phyloP scores from a whole-genome alignment of 2,888 invertebrate species.

The Phyto melanocephala region DNA sequence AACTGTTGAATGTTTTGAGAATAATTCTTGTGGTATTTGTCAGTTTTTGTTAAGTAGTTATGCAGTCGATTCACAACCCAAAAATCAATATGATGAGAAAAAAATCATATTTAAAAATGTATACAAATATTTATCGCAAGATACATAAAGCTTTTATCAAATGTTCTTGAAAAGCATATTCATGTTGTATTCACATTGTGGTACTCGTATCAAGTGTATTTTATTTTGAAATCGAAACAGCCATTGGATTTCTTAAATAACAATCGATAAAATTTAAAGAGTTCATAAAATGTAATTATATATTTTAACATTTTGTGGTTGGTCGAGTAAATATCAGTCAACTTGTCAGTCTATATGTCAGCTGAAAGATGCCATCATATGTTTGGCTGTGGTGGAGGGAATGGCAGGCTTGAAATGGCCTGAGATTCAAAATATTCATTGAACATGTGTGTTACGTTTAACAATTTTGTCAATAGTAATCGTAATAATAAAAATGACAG shows the following conservation, averaged over 20 bases:
- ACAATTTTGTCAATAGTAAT: constrained; percentile 51
- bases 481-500: constrained; percentile 20
- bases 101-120: background rate
- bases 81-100: constrained; percentile 7
- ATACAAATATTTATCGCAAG: no score
- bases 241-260: constrained; percentile 19
- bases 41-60: background rate
- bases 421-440: background rate
- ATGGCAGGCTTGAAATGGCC: background rate
- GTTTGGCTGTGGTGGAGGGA: constrained; percentile 1
- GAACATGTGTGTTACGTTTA: constrained; percentile 27
- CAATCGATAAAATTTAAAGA: constrained; percentile 51
- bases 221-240: background rate
- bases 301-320: constrained; percentile 30
- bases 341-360: background rate
- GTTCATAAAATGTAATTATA: constrained; percentile 60
- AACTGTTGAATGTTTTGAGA: no score
- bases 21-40: no score
- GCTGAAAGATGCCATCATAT: background rate
- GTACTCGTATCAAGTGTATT: constrained; percentile 18
- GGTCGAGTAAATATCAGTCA: constrained; percentile 14
- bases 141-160: background rate
- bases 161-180: background rate
- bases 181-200: background rate
- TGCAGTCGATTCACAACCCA: constrained; percentile 5